Conservation (phyloP, 2,113 vertebrate genomes). For the Charina bottae region DNA sequence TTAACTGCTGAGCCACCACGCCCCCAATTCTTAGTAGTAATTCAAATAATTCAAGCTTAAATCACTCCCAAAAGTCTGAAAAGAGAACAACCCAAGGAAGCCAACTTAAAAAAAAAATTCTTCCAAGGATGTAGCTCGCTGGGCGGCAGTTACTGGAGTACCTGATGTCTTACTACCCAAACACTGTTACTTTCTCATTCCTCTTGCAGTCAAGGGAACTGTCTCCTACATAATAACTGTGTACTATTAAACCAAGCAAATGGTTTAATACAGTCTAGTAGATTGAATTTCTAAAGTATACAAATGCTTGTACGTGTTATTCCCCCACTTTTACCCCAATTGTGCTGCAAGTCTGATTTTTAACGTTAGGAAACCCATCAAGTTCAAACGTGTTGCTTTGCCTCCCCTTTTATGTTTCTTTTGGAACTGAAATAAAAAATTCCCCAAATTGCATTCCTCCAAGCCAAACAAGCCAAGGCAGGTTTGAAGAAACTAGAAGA, state of each 20-base stretch:
- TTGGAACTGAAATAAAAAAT: slow-evolving; percentile 65
- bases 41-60: background rate
- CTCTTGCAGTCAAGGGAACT: background rate
- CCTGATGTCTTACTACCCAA: background rate
- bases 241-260: background rate
- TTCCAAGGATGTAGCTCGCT: background rate
- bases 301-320: slow-evolving; percentile 59
- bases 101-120: background rate
- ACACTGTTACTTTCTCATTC: background rate
- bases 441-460: slow-evolving; percentile 53
- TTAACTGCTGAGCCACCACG: too few relatives aligned
- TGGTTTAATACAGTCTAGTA: too few relatives aligned
- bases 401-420: slow-evolving; percentile 41
- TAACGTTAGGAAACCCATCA: slow-evolving; percentile 56
- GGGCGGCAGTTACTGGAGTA: background rate
- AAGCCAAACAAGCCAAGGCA: slow-evolving; percentile 59
- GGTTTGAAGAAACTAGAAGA: slow-evolving; percentile 34
- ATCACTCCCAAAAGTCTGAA: background rate
- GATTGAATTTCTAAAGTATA: slow-evolving; percentile 26
- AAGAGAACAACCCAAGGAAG: too few relatives aligned
- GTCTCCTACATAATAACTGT: background rate
- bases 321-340: slow-evolving; percentile 19
- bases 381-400: slow-evolving; percentile 62
- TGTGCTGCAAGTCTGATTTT: slow-evolving; percentile 42
- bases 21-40: background rate